Conservation (phyloP, 2,113 vertebrate genomes). For the Tricholaema leucomelas region DNA sequence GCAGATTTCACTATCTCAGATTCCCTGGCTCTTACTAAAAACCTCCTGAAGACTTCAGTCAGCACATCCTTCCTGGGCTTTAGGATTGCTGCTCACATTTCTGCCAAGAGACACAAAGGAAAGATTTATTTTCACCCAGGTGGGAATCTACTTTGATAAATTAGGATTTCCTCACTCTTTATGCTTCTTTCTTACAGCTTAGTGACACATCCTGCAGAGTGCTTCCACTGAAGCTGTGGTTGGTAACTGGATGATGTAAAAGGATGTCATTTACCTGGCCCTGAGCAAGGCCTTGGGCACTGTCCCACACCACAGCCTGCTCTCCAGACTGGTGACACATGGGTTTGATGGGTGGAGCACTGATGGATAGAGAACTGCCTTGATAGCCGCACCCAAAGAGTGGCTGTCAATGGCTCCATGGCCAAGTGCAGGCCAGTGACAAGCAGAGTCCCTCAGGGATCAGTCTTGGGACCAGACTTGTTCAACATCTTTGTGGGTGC, state of each 20-base stretch:
- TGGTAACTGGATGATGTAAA: not conserved
- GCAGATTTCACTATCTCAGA: slow-evolving; percentile 13
- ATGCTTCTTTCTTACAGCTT: not conserved
- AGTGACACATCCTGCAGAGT: not conserved
- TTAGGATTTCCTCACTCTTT: not conserved
- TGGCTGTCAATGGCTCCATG: no score
- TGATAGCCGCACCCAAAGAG: no score
- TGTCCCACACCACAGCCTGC: no score
- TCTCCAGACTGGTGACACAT: no score
- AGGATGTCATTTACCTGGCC: no score
- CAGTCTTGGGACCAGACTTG: no score
- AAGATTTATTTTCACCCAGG: not conserved
- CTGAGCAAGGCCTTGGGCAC: no score
- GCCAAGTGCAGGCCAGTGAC: no score
- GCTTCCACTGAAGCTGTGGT: not conserved
- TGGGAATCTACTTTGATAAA: not conserved
- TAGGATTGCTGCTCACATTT: not conserved
- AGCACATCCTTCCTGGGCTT: not conserved
- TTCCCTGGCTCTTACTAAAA: slow-evolving; percentile 39
- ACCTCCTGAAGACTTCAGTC: not conserved
- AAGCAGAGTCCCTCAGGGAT: no score
- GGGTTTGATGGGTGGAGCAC: no score
- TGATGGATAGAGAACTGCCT: no score
- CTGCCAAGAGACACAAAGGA: not conserved
- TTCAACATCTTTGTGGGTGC: no score